Evolutionary conservation across 30 jellyfish, hydroid and myxozoan species (phyloP).

Genomic region (Turritopsis rubra): DNA sequence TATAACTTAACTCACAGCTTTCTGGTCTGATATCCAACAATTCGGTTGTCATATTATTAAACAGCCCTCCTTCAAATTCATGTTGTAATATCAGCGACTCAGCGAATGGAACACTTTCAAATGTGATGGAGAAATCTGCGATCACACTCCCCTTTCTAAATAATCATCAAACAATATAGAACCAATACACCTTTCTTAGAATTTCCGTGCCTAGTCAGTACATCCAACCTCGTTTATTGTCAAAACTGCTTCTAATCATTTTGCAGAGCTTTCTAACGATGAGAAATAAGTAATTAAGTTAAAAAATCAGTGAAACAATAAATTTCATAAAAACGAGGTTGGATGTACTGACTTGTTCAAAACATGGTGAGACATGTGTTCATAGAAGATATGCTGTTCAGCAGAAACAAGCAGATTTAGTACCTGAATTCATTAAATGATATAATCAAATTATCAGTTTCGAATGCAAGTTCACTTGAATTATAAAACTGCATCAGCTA

Average conservation of each 20-base stretch:
- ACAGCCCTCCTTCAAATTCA: background rate
- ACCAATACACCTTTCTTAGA: no score
- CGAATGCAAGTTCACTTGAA: background rate
- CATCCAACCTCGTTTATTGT: no score
- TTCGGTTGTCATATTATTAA: background rate
- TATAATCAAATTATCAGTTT: background rate
- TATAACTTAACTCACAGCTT: background rate
- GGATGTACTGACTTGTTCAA: no score
- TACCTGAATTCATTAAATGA: background rate
- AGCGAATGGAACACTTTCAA: background rate
- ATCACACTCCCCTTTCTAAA: conserved; percentile 19
- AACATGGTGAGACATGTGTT: no score
- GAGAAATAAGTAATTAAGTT: background rate
- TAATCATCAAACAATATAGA: background rate
- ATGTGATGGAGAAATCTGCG: background rate
- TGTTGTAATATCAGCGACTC: conserved; percentile 13
- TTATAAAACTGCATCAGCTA: background rate
- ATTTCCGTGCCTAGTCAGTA: no score
- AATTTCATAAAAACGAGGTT: no score
- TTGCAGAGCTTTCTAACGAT: no score
- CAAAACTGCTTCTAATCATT: no score
- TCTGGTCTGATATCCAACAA: background rate
- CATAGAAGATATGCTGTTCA: no score
- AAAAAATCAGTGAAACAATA: background rate
- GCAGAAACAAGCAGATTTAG: background rate